These are phyloP conservation scores for Anorthoa munda DNA, from an alignment of 2,888 invertebrate species.

Conservation along the genomic window DNA sequence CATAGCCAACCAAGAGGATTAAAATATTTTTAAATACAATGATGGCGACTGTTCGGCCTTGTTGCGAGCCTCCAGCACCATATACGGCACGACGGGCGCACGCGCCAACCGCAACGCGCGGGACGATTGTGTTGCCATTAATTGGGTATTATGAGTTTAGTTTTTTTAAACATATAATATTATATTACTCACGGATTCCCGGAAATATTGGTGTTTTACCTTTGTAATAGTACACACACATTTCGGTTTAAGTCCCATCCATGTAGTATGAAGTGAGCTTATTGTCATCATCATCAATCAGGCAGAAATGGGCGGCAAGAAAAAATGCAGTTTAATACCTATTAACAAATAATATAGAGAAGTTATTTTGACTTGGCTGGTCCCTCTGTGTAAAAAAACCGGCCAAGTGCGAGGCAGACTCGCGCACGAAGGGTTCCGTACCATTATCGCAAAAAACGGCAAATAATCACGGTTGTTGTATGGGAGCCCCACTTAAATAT, in stretches of 20 bases:
- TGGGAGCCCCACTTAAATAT: no score
- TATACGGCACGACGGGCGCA: slow-evolving; percentile 76
- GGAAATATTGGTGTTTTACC: neutral
- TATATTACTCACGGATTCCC: neutral
- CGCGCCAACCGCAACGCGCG: slow-evolving; percentile 61
- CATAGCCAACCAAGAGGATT: slow-evolving; percentile 19
- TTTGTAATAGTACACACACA: neutral
- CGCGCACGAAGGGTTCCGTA: no score
- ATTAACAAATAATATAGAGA: no score
- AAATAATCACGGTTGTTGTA: no score
- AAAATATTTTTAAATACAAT: slow-evolving; percentile 66
- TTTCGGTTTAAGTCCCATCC: neutral
- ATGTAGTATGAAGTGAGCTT: neutral
- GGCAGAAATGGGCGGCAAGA: neutral
- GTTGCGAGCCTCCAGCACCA: slow-evolving; percentile 74
- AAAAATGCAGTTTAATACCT: no score
- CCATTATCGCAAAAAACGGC: no score
- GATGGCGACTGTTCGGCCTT: slow-evolving; percentile 80
- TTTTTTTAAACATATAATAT: slow-evolving; percentile 11
- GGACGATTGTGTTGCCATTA: slow-evolving; percentile 45
- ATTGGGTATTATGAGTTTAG: slow-evolving; percentile 34
- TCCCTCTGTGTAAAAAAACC: neutral
- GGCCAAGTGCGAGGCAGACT: no score
- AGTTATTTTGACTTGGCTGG: no score
- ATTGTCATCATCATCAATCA: neutral